Conservation (phyloP, 2,113 vertebrate species). For the Protobothrops mucrosquamatus region DNA sequence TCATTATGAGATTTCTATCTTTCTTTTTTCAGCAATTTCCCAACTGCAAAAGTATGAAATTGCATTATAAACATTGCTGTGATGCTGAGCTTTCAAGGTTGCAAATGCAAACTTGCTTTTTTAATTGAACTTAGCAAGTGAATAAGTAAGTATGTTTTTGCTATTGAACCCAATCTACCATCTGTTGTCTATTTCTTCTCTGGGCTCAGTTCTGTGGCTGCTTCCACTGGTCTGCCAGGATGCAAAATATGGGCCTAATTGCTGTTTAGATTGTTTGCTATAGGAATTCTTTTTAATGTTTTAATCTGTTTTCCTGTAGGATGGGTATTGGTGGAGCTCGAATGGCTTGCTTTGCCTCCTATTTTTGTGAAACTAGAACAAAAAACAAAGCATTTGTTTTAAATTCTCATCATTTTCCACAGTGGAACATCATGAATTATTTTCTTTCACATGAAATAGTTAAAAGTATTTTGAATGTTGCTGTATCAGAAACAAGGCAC, state of each 20-base stretch:
- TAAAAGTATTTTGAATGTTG: neutral
- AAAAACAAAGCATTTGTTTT: neutral
- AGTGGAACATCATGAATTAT: neutral
- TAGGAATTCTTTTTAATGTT: neutral
- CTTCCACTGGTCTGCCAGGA: neutral
- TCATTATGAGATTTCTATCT: too few relatives aligned
- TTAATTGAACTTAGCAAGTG: neutral
- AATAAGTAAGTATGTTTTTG: neutral
- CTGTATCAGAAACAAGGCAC: neutral
- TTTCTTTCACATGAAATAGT: neutral
- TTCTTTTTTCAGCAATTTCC: too few relatives aligned
- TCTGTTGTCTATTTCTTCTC: neutral
- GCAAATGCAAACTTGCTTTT: too few relatives aligned
- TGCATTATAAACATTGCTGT: too few relatives aligned
- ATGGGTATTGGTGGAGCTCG: neutral
- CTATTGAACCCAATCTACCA: neutral
- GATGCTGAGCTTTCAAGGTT: too few relatives aligned
- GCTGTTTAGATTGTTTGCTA: neutral
- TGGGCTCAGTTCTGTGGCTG: neutral
- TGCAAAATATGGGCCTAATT: neutral
- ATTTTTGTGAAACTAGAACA: neutral
- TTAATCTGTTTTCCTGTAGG: neutral
- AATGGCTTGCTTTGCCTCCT: neutral
- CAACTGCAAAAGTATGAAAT: too few relatives aligned
- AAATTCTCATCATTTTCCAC: neutral